Base-by-base conservation (phyloP, 1,140 invertebrate species). In the Drosophila trapezifrons region DNA sequence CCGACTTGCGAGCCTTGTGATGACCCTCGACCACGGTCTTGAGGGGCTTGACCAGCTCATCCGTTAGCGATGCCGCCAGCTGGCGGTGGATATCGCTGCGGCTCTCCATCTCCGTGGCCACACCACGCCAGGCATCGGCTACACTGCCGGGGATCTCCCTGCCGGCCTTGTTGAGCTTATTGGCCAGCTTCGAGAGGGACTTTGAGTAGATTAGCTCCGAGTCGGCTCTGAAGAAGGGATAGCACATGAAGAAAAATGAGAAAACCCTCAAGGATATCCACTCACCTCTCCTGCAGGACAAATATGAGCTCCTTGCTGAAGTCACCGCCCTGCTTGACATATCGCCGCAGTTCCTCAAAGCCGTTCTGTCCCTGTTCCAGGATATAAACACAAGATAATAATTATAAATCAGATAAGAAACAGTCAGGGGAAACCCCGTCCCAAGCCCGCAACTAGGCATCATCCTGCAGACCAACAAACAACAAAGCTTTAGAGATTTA, bases 301-400 rank as follows among this genome's bases (percentile, higher is more conserved):
- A 95, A 93, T 1, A 97, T 95, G 25, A 99, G 93, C 87, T 98
- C 97, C 91, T 98, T 98, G 93, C 96, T 97, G 89, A 98, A 98
- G 91, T 99, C 98, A 46, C 96, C 96, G 18, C 97, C 97, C 92
- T 98, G 97, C 92, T 98, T 98, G 67, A 99, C 96, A 91, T 97
- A 97, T 73, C 96, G 95, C 63, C 97, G 94, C 27, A 99, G 93
- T 91, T 98, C 98, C 87, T 98, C 97, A 92, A 98, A 99, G 13
- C 97, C 97, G 92, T 97, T 97, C 92, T 97, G 96, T 77, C 95
- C 97, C 97, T 98, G 93, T 81, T 10, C 13, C 8, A 12, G 2
- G 1, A 18, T 15, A 20, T 7, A 32, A 8, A 51, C 22, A 37
- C 27, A n/a, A 17, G 20, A 18, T n/a, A 22, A 55, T 15, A 0